Evolutionary conservation across 1,140 invertebrate species (phyloP).

Genomic region (Aradophagus sp.): DNA sequence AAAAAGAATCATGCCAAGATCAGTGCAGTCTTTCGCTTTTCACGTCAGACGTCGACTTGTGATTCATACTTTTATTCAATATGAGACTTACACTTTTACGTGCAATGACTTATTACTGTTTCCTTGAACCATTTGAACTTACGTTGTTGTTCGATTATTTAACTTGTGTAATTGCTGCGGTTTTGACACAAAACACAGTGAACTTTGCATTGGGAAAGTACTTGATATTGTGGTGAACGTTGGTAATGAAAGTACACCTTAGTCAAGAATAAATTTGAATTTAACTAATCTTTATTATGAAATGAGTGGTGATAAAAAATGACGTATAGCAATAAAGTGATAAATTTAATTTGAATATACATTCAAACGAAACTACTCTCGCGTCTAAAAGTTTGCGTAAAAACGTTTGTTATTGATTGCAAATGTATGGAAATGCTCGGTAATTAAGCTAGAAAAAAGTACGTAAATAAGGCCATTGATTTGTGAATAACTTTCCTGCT

Average conservation of each 20-base stretch:
- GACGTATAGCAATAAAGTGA: constrained; percentile 18
- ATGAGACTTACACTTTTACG: no score
- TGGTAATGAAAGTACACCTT: constrained; percentile 1
- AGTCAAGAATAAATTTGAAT: constrained; percentile 8
- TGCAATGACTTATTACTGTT: constrained; percentile 2
- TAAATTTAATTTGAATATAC: constrained; percentile 21
- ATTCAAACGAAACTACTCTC: constrained; percentile 17
- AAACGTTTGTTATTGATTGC: constrained; percentile 30
- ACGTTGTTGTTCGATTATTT: constrained; percentile 7
- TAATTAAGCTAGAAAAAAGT: constrained; percentile 29
- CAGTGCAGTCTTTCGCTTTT: no score
- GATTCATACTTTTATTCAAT: no score
- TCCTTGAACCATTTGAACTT: constrained; percentile 19
- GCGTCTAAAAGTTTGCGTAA: constrained; percentile 24
- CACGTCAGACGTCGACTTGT: no score
- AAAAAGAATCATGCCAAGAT: no score
- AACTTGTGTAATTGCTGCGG: constrained; percentile 10
- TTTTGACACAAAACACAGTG: constrained; percentile 10
- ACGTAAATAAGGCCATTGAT: constrained; percentile 25
- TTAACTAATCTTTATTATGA: constrained; percentile 21
- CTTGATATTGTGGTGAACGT: not conserved
- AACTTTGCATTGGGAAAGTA: constrained; percentile 19
- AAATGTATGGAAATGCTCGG: constrained; percentile 11
- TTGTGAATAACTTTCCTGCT: no score
- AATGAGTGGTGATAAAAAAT: constrained; percentile 37